phyloP scores from a whole-genome alignment of 2,888 invertebrate species.

The Nysson spinosus region DNA sequence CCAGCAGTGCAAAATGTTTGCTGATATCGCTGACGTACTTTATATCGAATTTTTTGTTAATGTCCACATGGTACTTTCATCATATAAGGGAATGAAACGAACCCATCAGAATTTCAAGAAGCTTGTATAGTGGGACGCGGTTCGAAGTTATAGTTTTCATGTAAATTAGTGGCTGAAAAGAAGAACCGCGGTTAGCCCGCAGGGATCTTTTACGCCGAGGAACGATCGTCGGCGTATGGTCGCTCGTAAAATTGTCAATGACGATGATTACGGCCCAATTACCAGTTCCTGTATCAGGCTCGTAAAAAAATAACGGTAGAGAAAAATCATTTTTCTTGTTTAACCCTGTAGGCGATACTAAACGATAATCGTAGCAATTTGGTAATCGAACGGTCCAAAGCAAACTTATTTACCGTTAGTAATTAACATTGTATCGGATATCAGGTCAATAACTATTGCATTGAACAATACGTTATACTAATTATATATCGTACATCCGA shows the following conservation, averaged over 20 bases:
- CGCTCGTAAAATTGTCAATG: conserved; percentile 60
- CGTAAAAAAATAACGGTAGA: conserved; percentile 20
- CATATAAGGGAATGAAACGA: no score
- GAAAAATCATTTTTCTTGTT: conserved; percentile 38
- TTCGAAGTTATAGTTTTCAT: conserved; percentile 49
- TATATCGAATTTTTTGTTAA: no score
- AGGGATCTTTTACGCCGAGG: conserved; percentile 50
- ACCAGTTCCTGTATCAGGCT: conserved; percentile 46
- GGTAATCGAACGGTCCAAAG: conserved; percentile 42
- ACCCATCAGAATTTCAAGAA: not conserved
- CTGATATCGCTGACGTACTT: no score
- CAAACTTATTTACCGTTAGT: conserved; percentile 35
- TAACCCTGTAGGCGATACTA: conserved; percentile 18
- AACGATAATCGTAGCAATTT: conserved; percentile 47
- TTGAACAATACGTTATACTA: no score
- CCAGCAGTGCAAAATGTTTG: no score
- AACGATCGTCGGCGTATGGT: conserved; percentile 46
- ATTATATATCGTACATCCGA: no score
- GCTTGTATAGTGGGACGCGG: conserved; percentile 24
- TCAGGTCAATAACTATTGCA: no score
- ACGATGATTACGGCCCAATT: conserved; percentile 58
- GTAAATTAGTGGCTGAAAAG: conserved; percentile 46
- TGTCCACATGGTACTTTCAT: no score
- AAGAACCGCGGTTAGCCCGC: conserved; percentile 35
- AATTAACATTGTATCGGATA: conserved; percentile 21